Conservation (phyloP, 2,888 invertebrate genomes). For the Horisme vitalbata region DNA sequence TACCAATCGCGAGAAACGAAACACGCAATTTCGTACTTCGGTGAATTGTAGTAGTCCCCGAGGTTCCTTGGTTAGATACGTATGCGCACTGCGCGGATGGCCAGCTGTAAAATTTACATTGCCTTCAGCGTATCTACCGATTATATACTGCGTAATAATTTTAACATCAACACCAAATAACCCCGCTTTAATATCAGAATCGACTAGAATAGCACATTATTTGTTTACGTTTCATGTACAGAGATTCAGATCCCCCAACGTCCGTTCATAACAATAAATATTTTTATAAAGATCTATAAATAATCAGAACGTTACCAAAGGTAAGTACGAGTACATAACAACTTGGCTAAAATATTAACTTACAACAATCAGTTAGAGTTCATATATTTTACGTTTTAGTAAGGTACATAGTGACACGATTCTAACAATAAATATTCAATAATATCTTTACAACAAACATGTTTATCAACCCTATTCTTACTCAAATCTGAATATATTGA, state of each 20-base stretch:
- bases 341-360: constrained; percentile 23
- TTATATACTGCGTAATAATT: background rate
- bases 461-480: constrained; percentile 15
- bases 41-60: too few relatives aligned
- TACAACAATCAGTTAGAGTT: constrained; percentile 27
- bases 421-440: constrained; percentile 26
- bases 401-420: constrained; percentile 38
- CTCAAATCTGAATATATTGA: constrained; percentile 20
- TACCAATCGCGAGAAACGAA: too few relatives aligned
- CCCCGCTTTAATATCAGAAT: constrained; percentile 26
- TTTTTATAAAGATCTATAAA: constrained; percentile 26
- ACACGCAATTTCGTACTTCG: too few relatives aligned
- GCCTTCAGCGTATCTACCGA: too few relatives aligned
- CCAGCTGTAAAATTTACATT: too few relatives aligned
- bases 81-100: too few relatives aligned
- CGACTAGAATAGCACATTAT: constrained; percentile 42
- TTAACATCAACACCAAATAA: constrained; percentile 1
- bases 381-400: constrained; percentile 23
- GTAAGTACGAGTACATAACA: constrained; percentile 31
- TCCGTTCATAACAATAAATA: constrained; percentile 31
- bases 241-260: constrained; percentile 41
- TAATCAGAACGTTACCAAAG: constrained; percentile 23
- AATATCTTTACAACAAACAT: constrained; percentile 26
- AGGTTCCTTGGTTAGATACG: too few relatives aligned
- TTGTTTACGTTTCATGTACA: constrained; percentile 31